Base-by-base conservation (phyloP, 2,888 invertebrate genomes). In the Hirtodrosophila confusa region DNA sequence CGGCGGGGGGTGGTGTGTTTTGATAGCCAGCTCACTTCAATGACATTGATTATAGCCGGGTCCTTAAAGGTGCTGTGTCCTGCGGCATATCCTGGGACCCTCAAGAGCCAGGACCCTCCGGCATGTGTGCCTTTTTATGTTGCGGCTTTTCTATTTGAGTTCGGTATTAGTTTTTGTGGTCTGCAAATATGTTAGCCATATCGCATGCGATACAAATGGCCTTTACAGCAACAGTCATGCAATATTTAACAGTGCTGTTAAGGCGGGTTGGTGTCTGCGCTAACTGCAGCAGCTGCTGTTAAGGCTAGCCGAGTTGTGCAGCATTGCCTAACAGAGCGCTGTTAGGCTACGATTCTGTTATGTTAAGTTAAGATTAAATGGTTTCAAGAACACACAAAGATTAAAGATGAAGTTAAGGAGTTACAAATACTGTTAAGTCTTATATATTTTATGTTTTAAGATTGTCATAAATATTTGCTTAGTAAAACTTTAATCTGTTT, bases 141-240 rank as follows among this genome's bases (percentile, higher is more conserved):
- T 70, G 69, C 27, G 66, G 72, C 10, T 70, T 37, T 49, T 83
- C 72, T 73, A 79, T 78, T 64, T 79, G 79, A 61, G 71, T 79
- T 79, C 44, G 36, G 62, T 60, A 71, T 76, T 79, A 76, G 58
- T 33, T 31, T 53, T 41, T 23, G 37, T 31, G 31, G 35, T 10
- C 10, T 17, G 0, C 31, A 10, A 5, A n/a, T 35, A 4, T 6
- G 7, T 4, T 0, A 11, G 11, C 23, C 39, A 61, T 69, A 10
- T 80, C 17, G 77, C 77, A 80, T 66, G 80, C 58, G 53, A 84
- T 45, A 44, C 10, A 7, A n/a, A 11, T 5, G 1, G 10, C 3
- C 4, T 27, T 27, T 2, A 27, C 27, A 3, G 3, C 17, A 23
- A 23, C 3, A 6, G n/a, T 56, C 75, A 76, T 74, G 75, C 75